phyloP scores from a whole-genome alignment of 2,888 invertebrate genomes.

The Leucophora obtusa region DNA sequence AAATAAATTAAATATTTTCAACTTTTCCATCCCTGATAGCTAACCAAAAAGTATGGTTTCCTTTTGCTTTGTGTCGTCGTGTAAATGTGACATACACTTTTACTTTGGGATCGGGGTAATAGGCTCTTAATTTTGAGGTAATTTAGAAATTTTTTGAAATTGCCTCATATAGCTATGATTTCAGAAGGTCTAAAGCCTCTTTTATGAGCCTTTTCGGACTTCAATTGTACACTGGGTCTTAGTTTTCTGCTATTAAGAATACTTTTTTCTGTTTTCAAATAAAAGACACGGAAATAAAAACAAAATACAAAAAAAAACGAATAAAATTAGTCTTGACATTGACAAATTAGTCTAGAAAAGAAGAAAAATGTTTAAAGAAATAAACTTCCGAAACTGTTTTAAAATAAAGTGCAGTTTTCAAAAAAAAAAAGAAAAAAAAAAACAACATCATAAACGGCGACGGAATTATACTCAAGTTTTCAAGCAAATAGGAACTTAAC shows the following conservation, averaged over 20 bases:
- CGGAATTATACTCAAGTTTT: not conserved
- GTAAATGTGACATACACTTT: too few species aligned
- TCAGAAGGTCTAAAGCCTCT: too few species aligned
- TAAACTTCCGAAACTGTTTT: slow-evolving; percentile 1
- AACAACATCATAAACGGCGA: not conserved
- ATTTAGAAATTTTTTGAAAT: too few species aligned
- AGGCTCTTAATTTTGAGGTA: too few species aligned
- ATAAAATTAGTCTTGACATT: slow-evolving; percentile 76
- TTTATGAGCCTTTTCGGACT: too few species aligned
- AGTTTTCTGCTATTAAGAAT: not conserved
- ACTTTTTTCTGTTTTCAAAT: not conserved
- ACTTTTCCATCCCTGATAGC: too few species aligned
- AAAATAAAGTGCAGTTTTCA: not conserved
- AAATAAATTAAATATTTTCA: too few species aligned
- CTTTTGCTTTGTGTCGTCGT: too few species aligned
- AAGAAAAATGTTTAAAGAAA: slow-evolving; percentile 47
- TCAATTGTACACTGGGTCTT: too few species aligned
- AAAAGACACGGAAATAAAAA: slow-evolving; percentile 1
- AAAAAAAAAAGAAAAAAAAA: not conserved
- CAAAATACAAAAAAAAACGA: slow-evolving; percentile 34
- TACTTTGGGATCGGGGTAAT: too few species aligned
- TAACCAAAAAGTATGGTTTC: too few species aligned
- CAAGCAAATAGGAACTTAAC: not conserved
- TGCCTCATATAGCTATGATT: too few species aligned
- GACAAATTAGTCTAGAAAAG: slow-evolving; percentile 76